Evolutionary conservation across 2,888 invertebrate species (phyloP).

Genomic region (Sinodicranocentrus sp.): DNA sequence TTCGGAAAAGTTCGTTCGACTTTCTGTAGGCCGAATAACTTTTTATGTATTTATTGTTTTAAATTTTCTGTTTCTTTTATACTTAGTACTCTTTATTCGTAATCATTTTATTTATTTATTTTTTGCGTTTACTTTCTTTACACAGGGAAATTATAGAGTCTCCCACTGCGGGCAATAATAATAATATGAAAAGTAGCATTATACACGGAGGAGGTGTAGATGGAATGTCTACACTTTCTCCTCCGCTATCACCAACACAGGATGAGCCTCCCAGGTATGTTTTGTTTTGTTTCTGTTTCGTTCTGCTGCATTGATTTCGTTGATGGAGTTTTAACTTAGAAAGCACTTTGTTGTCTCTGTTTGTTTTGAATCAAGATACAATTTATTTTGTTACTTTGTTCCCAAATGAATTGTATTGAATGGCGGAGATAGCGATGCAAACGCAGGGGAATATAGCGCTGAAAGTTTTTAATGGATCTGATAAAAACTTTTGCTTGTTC

Average conservation of each 20-base stretch:
- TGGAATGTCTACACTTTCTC: conserved; percentile 71
- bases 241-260: conserved; percentile 74
- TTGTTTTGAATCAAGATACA: too few species aligned
- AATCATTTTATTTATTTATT: background rate
- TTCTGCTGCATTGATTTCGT: too few species aligned
- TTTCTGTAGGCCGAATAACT: too few species aligned
- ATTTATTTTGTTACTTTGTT: too few species aligned
- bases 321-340: too few species aligned
- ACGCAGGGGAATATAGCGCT: background rate
- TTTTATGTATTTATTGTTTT: too few species aligned
- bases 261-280: conserved; percentile 74
- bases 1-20: too few species aligned
- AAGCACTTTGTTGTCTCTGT: too few species aligned
- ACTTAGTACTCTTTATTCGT: too few species aligned
- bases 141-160: conserved; percentile 66
- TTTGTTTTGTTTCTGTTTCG: conserved; percentile 11
- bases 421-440: too few species aligned
- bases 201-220: conserved; percentile 67
- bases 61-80: too few species aligned
- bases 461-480: background rate
- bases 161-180: conserved; percentile 57
- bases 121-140: conserved; percentile 18
- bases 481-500: background rate
- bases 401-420: too few species aligned
- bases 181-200: conserved; percentile 47